These are phyloP conservation scores for Tinamus major DNA, from an alignment of 2,797 vertebrate genomes.

Conservation along the genomic window DNA sequence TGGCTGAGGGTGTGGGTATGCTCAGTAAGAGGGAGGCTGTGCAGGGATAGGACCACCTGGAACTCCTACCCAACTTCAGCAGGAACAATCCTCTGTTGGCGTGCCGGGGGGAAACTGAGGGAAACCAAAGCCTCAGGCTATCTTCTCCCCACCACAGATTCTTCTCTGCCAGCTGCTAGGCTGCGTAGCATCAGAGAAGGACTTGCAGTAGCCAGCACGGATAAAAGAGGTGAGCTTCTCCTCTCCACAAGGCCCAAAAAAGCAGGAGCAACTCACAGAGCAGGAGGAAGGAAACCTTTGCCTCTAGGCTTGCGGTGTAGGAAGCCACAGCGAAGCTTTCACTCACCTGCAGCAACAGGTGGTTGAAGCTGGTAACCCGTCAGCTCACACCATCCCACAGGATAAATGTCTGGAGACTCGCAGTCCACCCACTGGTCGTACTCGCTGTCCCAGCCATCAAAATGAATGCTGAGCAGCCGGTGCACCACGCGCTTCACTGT, in stretches of 20 bases:
- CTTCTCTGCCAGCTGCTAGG: background rate
- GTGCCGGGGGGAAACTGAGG: background rate
- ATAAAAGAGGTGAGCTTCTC: background rate
- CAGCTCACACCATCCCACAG: slow-evolving; percentile 95
- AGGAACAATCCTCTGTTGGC: background rate
- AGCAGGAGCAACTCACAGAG: background rate
- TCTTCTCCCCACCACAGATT: background rate
- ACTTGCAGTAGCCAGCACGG: background rate
- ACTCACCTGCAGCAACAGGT: slow-evolving; percentile 87
- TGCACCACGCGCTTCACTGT: slow-evolving; percentile 89
- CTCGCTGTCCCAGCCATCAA: slow-evolving; percentile 95
- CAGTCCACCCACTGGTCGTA: slow-evolving; percentile 98
- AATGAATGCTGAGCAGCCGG: slow-evolving; percentile 93
- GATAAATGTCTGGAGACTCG: slow-evolving; percentile 95
- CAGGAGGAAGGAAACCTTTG: background rate
- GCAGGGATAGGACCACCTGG: background rate
- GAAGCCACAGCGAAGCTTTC: background rate
- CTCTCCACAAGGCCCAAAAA: background rate
- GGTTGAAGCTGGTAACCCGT: slow-evolving; percentile 92
- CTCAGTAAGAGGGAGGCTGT: slow-evolving; percentile 33
- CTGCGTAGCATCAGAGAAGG: background rate
- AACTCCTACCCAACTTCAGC: slow-evolving; percentile 14
- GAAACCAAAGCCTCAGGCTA: slow-evolving; percentile 2
- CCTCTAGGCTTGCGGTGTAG: background rate
- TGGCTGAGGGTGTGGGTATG: background rate